Conservation (phyloP, 2,888 invertebrate species). For the Agrotis exclamationis region DNA sequence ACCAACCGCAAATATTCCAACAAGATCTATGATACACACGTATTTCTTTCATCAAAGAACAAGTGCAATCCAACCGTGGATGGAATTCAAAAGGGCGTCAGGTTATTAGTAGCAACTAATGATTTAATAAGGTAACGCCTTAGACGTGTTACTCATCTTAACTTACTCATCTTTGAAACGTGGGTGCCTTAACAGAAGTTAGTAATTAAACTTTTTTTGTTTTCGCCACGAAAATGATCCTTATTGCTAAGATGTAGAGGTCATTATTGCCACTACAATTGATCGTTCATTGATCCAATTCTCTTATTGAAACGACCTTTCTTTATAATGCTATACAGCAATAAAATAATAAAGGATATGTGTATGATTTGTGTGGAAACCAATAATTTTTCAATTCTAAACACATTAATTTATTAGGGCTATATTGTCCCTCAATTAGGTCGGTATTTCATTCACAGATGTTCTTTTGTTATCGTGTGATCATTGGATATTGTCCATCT, state of each 20-base stretch:
- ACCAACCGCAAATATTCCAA: constrained; percentile 2
- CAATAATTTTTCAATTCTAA: constrained; percentile 40
- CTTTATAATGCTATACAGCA: constrained; percentile 29
- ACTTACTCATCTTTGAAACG: constrained; percentile 26
- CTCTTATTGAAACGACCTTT: constrained; percentile 49
- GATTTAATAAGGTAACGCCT: constrained; percentile 34
- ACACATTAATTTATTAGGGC: constrained; percentile 29
- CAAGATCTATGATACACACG: constrained; percentile 2
- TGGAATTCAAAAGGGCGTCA: constrained; percentile 1
- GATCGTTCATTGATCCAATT: constrained; percentile 16
- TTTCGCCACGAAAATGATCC: neutral
- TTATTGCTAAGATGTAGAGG: neutral
- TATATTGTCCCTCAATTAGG: constrained; percentile 29
- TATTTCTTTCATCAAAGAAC: constrained; percentile 17
- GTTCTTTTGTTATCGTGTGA: constrained; percentile 12
- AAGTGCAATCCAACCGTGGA: neutral
- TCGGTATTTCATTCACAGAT: constrained; percentile 25
- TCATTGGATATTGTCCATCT: neutral
- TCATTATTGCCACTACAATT: neutral
- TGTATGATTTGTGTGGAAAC: constrained; percentile 28
- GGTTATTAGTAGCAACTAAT: constrained; percentile 35
- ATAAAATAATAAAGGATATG: constrained; percentile 46
- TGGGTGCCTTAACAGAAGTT: constrained; percentile 33
- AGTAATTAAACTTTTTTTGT: constrained; percentile 27
- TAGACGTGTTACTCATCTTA: constrained; percentile 31